Evolutionary conservation across 2,113 vertebrate genomes (phyloP), one percentile per base, ranked within the genome.

Genomic region (Raja brachyura): DNA sequence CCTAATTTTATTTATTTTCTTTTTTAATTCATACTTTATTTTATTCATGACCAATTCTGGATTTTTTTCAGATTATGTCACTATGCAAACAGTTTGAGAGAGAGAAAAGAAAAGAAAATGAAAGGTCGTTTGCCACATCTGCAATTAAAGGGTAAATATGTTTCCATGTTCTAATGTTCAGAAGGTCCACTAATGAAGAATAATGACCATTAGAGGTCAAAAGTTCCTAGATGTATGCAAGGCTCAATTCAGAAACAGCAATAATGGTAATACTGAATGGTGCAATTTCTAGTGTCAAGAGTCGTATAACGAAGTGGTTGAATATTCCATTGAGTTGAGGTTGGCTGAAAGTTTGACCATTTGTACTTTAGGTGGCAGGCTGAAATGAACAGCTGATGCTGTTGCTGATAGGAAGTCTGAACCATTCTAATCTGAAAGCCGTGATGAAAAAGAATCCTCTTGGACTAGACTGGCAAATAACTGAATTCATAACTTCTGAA

Each of bases 41-140:
- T 90, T 90, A 39, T 73, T 33, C 63, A 33, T n/a, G 20, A 33
- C 16, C 18, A 70, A 90, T 90, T 73, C 28, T 73, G 7, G 0
- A 54, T 5, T 88, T 54, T 78, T 68, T 92, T 70, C 11, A 92
- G 90, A 74, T 54, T 14, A 11, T 14, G 31, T 54, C 68, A 73
- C 10, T 73, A 9, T 2, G 1, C 14, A 20, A 92, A 9, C 3
- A 1, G 39, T 92, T 73, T 48, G 90, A 1, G 39, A 66, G 66
- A 5, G 31, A 92, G 88, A 70, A 92, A 33, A 66, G 20, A 92
- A 92, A 92, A 92, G 90, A 48, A 10, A 74, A 70, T 48, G 90
- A 28, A 48, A 92, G 54, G 33, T 33, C 54, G 90, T 5, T 92
- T 73, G 6, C 16, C 3, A 3, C 31, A 39, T 28, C 16, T 39